phyloP scores from a whole-genome alignment of 2,113 vertebrate genomes.

The Craseonycteris thonglongyai region DNA sequence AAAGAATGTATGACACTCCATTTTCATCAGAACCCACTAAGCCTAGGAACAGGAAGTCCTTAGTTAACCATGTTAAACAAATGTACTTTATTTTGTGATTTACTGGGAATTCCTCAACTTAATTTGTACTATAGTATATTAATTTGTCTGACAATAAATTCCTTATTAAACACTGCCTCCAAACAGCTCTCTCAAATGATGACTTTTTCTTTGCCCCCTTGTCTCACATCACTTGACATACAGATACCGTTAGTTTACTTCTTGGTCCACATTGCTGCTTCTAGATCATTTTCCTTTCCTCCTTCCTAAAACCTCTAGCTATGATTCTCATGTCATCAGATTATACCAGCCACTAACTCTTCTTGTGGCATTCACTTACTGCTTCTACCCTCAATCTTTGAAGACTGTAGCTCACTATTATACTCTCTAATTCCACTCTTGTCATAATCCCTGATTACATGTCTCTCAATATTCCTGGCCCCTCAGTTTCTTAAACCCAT shows the following conservation, averaged over 20 bases:
- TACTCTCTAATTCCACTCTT: background rate
- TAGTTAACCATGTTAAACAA: background rate
- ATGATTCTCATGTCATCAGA: background rate
- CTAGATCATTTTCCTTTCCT: background rate
- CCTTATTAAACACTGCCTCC: background rate
- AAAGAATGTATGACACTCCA: background rate
- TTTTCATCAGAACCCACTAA: background rate
- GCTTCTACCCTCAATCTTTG: background rate
- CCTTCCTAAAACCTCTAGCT: background rate
- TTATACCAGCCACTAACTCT: background rate
- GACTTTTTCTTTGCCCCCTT: background rate
- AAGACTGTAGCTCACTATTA: background rate
- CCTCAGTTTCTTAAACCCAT: background rate
- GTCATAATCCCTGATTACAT: background rate
- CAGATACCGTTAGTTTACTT: background rate
- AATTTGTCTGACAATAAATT: background rate
- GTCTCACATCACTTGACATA: background rate
- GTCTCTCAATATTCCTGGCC: background rate
- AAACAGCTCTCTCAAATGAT: background rate
- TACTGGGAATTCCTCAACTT: background rate
- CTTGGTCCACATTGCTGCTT: background rate
- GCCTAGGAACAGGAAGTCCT: background rate
- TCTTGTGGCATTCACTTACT: background rate
- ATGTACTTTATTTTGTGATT: background rate
- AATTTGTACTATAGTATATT: background rate